Conservation (phyloP, 2,888 invertebrate genomes). For the Dasypogon diadema region DNA sequence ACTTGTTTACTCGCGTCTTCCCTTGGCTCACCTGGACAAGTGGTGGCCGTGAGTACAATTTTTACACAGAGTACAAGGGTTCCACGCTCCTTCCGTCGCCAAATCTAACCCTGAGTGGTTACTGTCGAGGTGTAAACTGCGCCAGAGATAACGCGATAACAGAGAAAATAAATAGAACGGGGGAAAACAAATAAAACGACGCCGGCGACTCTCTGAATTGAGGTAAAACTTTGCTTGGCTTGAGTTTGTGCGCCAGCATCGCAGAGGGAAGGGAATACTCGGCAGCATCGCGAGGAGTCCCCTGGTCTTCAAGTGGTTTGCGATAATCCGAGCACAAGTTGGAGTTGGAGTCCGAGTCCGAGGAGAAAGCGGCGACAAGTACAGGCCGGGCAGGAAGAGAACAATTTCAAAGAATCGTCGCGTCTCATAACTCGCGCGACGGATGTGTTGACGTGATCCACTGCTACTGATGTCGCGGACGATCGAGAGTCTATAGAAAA, state of each 20-base stretch:
- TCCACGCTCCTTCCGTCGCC: not conserved
- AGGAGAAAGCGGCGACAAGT: not conserved
- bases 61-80: not conserved
- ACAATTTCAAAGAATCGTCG: not conserved
- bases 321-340: no score
- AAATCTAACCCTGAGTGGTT: not conserved
- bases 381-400: slow-evolving; percentile 1
- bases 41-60: no score
- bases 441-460: not conserved
- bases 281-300: no score
- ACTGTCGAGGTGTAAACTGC: not conserved
- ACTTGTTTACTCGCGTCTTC: no score
- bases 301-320: no score
- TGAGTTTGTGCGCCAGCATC: not conserved
- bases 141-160: not conserved
- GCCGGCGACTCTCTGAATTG: not conserved
- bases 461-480: not conserved
- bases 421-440: not conserved
- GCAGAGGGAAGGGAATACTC: not conserved
- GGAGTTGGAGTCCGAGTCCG: no score
- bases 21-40: no score
- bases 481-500: no score
- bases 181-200: not conserved
- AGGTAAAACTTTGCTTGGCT: not conserved
- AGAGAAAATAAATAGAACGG: not conserved